A percentile compares a stretch with the other conserved stretches of the same genome.
phyloP scores from a whole-genome alignment of 2,888 invertebrate species.

The Perdita meconis region DNA sequence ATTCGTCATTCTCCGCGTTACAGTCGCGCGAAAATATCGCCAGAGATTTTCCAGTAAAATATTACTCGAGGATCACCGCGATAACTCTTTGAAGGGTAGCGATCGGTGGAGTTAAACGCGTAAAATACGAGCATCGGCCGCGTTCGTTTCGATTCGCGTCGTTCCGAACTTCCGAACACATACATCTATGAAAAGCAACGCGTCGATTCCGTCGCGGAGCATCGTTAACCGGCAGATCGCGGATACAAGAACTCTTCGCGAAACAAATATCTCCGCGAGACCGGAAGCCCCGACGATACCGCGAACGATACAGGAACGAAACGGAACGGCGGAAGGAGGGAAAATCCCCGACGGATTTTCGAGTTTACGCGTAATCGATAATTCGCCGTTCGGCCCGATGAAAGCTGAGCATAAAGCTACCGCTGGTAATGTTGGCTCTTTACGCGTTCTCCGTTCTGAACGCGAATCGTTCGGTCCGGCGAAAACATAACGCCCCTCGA shows the following conservation, averaged over 20 bases:
- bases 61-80: slow-evolving; percentile 45
- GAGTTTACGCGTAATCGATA: slow-evolving; percentile 7
- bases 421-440: slow-evolving; percentile 6
- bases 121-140: slow-evolving; percentile 29
- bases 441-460: slow-evolving; percentile 5
- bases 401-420: slow-evolving; percentile 14
- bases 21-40: slow-evolving; percentile 37
- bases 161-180: too few species aligned
- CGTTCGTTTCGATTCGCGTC: too few species aligned
- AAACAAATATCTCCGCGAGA: not conserved
- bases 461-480: not conserved
- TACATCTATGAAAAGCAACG: not conserved
- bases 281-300: not conserved
- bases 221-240: too few species aligned
- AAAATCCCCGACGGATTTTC: not conserved
- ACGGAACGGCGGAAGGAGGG: not conserved
- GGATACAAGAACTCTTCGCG: too few species aligned
- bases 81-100: slow-evolving; percentile 41
- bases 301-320: not conserved
- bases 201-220: not conserved
- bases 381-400: not conserved
- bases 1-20: slow-evolving; percentile 41
- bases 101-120: slow-evolving; percentile 36
- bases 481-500: not conserved
- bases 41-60: slow-evolving; percentile 49